Evolutionary conservation across 2,797 vertebrate genomes (phyloP).

Genomic region (Hafferia zeledoni): DNA sequence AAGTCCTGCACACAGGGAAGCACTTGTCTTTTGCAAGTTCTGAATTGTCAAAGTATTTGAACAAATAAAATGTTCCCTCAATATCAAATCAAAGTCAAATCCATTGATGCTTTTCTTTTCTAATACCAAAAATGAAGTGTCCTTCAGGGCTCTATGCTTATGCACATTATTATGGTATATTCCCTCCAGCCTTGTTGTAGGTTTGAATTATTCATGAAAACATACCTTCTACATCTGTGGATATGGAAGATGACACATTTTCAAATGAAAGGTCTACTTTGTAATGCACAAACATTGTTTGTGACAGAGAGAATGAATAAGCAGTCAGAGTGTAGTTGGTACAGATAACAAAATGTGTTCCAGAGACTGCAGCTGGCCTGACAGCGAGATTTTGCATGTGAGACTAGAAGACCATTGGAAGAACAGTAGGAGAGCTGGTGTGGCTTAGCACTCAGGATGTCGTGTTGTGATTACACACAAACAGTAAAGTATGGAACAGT

Average conservation of each 20-base stretch:
- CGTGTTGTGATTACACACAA: neutral
- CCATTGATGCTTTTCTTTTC: neutral
- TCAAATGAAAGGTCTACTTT: slow-evolving; percentile 1
- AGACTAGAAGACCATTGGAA: neutral
- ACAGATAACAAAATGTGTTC: neutral
- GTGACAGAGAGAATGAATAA: neutral
- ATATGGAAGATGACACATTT: neutral
- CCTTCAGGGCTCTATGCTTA: neutral
- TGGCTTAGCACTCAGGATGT: neutral
- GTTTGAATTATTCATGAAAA: slow-evolving; percentile 32
- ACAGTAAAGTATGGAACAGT: neutral
- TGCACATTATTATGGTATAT: neutral
- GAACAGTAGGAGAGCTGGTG: neutral
- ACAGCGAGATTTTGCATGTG: neutral
- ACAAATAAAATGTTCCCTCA: neutral
- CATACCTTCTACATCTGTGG: neutral
- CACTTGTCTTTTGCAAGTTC: neutral
- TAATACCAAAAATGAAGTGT: neutral
- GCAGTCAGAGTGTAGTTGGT: neutral
- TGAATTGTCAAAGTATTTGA: neutral
- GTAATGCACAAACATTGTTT: neutral
- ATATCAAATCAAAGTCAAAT: neutral
- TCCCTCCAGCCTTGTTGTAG: neutral
- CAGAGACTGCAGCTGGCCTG: rapidly evolving
- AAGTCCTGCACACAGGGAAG: neutral